Base-by-base conservation (phyloP, 2,797 vertebrate genomes). In the Pygocentrus nattereri region DNA sequence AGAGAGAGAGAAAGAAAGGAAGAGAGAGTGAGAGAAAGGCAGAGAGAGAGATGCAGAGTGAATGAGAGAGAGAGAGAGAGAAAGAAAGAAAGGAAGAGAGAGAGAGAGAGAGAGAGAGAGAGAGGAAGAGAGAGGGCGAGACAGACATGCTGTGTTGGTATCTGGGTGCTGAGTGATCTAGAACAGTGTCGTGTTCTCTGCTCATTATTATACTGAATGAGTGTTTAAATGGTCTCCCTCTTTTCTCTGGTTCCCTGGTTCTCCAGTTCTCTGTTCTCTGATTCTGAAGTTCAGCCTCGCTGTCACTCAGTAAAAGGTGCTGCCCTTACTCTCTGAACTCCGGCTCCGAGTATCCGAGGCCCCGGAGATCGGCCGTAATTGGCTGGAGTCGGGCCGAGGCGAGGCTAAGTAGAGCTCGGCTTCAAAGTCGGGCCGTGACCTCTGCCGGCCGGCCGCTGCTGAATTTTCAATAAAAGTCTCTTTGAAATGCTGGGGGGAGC, bases 391-490 rank as follows among this genome's bases (percentile, higher is more conserved):
- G 73, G 83, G 86, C 76, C 86, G 84, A 71, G 80, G 82, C 18
- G n/a, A 61, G 72, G 54, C 69, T 61, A 70, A 75, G 76, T 44
- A 38, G 65, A 65, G 83, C 89, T 87, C 87, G 83, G 85, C 84
- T 58, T 81, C 77, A 44, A 76, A 74, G 78, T 58, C 65, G 34
- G 54, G 78, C 62, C 41, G 75, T 64, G 87, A 87, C 74, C 74
- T 81, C 73, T 80, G 78, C 70, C 38, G 49, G 61, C 50, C 34
- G 56, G 25, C 79, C 41, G 49, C 75, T 88, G 84, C 59, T 23
- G 77, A 86, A 85, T 88, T 85, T 82, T 76, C 68, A 82, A 87
- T 84, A 82, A 90, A 88, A 86, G 79, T 82, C 82, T 38, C 21
- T 67, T 85, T 71, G n/a, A 88, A 85, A 87, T 83, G 83, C 84